Evolutionary conservation across 2,113 vertebrate species (phyloP).

Genomic region (Cololabis saira): DNA sequence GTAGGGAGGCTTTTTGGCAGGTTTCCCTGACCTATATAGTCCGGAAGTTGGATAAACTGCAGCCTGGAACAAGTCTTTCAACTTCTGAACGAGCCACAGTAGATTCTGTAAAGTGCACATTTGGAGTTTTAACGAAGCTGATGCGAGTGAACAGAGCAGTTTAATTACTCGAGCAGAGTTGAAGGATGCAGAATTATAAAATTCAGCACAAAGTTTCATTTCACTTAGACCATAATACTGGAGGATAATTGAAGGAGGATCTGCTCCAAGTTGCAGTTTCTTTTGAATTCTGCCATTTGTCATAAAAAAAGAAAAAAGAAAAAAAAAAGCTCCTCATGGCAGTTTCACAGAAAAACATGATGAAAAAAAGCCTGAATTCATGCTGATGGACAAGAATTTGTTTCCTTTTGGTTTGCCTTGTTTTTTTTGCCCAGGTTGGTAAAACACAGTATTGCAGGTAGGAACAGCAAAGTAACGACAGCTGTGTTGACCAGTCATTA

Average conservation of each 20-base stretch:
- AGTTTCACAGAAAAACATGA: too few relatives aligned
- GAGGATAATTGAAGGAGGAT: conserved; percentile 7
- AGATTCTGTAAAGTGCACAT: conserved; percentile 63
- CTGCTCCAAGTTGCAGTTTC: not conserved
- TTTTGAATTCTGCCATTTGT: conserved; percentile 6
- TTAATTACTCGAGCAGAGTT: not conserved
- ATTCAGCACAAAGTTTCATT: too few relatives aligned
- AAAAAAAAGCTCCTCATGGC: not conserved
- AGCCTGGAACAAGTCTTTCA: conserved; percentile 67
- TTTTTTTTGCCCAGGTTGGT: too few relatives aligned
- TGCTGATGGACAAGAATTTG: too few relatives aligned
- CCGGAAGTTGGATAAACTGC: conserved; percentile 69
- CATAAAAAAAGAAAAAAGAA: not conserved
- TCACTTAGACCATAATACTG: not conserved
- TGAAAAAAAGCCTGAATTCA: too few relatives aligned
- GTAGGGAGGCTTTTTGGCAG: conserved; percentile 68
- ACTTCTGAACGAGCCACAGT: conserved; percentile 73
- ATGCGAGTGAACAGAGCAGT: conserved; percentile 29
- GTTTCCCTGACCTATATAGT: conserved; percentile 71
- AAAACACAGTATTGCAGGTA: too few relatives aligned
- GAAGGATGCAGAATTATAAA: too few relatives aligned
- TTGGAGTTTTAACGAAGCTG: conserved; percentile 64
- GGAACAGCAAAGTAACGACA: too few relatives aligned
- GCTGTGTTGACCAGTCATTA: too few relatives aligned
- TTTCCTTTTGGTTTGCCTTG: too few relatives aligned